These are phyloP conservation scores for Torymus tubicola DNA, from an alignment of 2,888 invertebrate genomes.

Conservation along the genomic window DNA sequence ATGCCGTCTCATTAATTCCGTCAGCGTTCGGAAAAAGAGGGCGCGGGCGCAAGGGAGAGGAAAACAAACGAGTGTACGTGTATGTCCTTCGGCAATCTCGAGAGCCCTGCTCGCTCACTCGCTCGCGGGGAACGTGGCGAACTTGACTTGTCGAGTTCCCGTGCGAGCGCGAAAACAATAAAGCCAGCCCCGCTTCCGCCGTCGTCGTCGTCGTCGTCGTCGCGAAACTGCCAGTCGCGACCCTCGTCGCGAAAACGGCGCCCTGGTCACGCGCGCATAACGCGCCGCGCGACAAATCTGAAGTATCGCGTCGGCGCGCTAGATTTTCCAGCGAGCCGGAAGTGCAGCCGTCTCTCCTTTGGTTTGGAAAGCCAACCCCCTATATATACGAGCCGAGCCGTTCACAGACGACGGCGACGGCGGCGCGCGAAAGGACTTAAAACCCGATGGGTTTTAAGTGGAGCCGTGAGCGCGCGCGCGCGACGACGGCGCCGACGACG, in stretches of 20 bases:
- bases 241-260: slow-evolving; percentile 47
- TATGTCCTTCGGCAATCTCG: slow-evolving; percentile 49
- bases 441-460: slow-evolving; percentile 67
- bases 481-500: slow-evolving; percentile 60
- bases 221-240: slow-evolving; percentile 1
- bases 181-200: slow-evolving; percentile 3
- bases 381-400: background rate
- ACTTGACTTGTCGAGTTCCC: slow-evolving; percentile 28
- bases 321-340: slow-evolving; percentile 50
- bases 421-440: slow-evolving; percentile 64
- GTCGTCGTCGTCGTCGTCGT: slow-evolving; percentile 33
- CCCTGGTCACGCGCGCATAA: slow-evolving; percentile 52
- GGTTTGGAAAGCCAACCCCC: background rate
- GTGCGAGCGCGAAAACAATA: slow-evolving; percentile 48
- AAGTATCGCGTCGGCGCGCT: slow-evolving; percentile 34
- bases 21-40: slow-evolving; percentile 46
- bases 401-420: slow-evolving; percentile 20
- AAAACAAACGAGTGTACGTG: slow-evolving; percentile 37
- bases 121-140: background rate
- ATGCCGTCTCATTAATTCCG: slow-evolving; percentile 56
- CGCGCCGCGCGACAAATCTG: slow-evolving; percentile 36
- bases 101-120: slow-evolving; percentile 19
- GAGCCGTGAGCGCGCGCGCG: slow-evolving; percentile 31
- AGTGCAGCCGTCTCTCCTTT: slow-evolving; percentile 17
- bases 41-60: background rate